Base-by-base conservation (phyloP, 2,113 vertebrate species). In the Rhineura floridana region DNA sequence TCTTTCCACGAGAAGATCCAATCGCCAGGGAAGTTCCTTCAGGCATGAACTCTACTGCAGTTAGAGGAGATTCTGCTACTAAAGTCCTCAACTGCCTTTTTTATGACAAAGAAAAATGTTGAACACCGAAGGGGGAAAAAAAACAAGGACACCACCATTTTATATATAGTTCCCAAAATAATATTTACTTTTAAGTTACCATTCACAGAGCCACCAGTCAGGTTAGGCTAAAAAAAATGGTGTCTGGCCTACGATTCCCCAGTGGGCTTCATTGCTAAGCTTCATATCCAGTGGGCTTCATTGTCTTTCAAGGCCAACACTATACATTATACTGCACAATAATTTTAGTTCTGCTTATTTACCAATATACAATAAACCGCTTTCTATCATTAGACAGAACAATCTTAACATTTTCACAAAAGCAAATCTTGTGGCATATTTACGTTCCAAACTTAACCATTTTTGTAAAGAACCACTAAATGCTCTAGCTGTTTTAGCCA, bases 1-100 rank as follows among this genome's bases (percentile, higher is more conserved):
- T 97, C 93, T 98, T 98, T 85, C 99, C 99, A 78, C 98, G 98
- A 81, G 98, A 99, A 89, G 98, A 98, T 81, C 99, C 99, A 70
- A 98, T 94, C 17, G 98, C 97, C 94, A 99, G 94, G 67, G 98
- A 98, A 9, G 98, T 97, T 39, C 99, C 99, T 69, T 99, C 98
- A 52, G 96, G 97, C 94, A 97, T 98, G 93, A 99, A 99, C 95
- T 99, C 98, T 59, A 99, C 97, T 0, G 98, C 96, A 7, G 99
- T 99, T 62, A 99, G 96, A 44, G 99, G 99, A 81, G 97, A 95
- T 39, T 99, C 98, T 10, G 97, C 97, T 73, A 97, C 96, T 93
- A 99, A 96, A 1, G 97, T 97, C 87, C 97, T 97, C 90, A 99
- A 95, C n/a, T 97, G 87, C 70, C 97, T 98, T 94, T 59, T 67